Base-by-base conservation (phyloP, 1,140 invertebrate genomes). In the Chironomus tepperi region DNA sequence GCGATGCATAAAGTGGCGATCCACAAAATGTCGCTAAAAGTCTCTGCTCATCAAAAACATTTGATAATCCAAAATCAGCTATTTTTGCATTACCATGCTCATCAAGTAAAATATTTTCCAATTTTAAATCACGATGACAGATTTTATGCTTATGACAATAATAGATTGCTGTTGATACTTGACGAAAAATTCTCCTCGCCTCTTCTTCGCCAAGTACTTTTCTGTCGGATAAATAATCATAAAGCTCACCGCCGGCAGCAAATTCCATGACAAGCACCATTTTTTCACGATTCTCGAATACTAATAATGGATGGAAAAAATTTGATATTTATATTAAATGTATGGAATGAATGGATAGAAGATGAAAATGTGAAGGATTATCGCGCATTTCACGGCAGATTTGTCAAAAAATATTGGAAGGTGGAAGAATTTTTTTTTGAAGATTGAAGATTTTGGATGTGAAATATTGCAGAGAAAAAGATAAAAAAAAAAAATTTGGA, bases 201-300 rank as follows among this genome's bases (percentile, higher is more conserved):
- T 99, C 97, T 73, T 90, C 89, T 83, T 99, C 97, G 73, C 88
- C 84, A 75, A 99, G 86, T 74, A 94, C 91, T 85, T 97, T 96
- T 75, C 91, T 88, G 80, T 96, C 93, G 79, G 94, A 97, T 74
- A 99, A 88, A 84, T 98, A 99, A 84, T 99, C 98, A 80, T 99
- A 99, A 1, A 99, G 86, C 85, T 99, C 98, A 76, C 98, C 98
- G 73, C 97, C 97, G 75, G 93, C 93, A 73, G 97, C 98, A 83
- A 98, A 99, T 84, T 99, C 98, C 97, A 99, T 99, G 8, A 99
- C 97, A 73, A 99, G 86, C 75, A 99, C 97, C 88, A 99, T 99
- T 86, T 98, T 98, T 83, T 98, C 96, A 78, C 93, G 91, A 85
- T 98, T 98, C 86, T 99, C 97, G 86, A 98, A 98, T 77, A 99